These are phyloP conservation scores for Styela plicata DNA, from an alignment of 23 tunicate species.

Conservation along the genomic window DNA sequence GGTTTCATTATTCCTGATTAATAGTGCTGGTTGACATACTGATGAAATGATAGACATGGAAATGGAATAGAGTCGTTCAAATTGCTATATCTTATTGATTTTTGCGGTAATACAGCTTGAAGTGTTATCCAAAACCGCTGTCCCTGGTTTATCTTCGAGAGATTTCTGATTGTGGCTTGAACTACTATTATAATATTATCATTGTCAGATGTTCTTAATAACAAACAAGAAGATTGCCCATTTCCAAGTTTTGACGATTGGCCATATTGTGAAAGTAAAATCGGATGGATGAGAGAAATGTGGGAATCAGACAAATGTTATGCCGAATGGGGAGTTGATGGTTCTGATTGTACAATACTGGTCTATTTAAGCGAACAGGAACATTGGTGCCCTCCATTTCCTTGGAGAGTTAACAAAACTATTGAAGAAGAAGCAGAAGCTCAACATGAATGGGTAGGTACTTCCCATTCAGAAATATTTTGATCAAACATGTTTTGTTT, in stretches of 20 bases:
- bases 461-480: no score
- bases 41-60: no score
- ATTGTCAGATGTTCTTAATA: constrained; percentile 16
- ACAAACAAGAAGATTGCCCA: constrained; percentile 23
- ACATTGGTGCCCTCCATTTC: constrained; percentile 66
- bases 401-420: constrained; percentile 18
- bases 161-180: no score
- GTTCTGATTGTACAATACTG: constrained; percentile 60
- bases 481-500: no score
- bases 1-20: no score
- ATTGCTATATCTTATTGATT: no score
- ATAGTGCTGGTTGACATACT: no score
- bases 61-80: no score
- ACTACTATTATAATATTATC: no score
- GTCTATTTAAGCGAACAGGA: constrained; percentile 69
- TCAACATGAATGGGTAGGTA: constrained; percentile 10
- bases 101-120: no score
- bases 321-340: constrained; percentile 79
- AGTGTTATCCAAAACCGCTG: no score
- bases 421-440: constrained; percentile 1
- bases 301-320: constrained; percentile 81
- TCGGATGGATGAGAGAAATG: constrained; percentile 79
- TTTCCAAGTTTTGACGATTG: constrained; percentile 30
- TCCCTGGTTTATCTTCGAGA: no score
- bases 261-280: constrained; percentile 24